Base-by-base conservation (phyloP, 2,888 invertebrate genomes). In the Allolobophora icterica region DNA sequence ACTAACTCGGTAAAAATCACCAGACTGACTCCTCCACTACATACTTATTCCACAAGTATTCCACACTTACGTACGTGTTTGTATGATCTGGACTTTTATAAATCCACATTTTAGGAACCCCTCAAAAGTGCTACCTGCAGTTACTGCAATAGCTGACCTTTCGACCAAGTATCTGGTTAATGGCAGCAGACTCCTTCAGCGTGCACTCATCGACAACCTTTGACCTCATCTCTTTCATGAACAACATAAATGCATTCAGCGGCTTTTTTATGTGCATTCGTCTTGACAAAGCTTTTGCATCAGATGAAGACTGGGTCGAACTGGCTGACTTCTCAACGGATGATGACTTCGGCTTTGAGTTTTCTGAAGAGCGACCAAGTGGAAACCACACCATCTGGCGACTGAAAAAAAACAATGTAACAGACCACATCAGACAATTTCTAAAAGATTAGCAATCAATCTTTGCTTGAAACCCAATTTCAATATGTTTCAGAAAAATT, bases 81-180 rank as follows among this genome's bases (percentile, higher is more conserved):
- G 19, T 3, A 21, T 52, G 52, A 52, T 52, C 52, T 52, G 24
- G 21, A 52, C 52, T 42, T 13, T 42, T 42, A 42, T 42, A 42
- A 42, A 42, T 42, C 42, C 42, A 42, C 17, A 17, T 42, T 42
- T 42, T 42, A 42, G 42, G 17, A 42, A 42, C 42, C 42, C 42
- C 42, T 42, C 38, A 42, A 17, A 42, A 42, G 42, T 42, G 42
- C 17, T 42, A 24, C 5, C 13, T 71, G 71, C 8, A 71, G 71
- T 71, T 71, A n/a, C 71, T 87, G 35, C 87, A 87, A 0, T 30
- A 21, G n/a, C 91, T 93, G 97, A 99, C 99, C 98, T 98, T 97
- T 97, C 99, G 96, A 93, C 99, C 99, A 93, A 99, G 96, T 95
- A 99, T 99, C 96, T 99, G 99, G 97, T 99, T 99, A 96, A 99